Evolutionary conservation across 2,113 vertebrate species (phyloP), one percentile per base, ranked within the genome.

Genomic region (Heloderma charlesbogerti): DNA sequence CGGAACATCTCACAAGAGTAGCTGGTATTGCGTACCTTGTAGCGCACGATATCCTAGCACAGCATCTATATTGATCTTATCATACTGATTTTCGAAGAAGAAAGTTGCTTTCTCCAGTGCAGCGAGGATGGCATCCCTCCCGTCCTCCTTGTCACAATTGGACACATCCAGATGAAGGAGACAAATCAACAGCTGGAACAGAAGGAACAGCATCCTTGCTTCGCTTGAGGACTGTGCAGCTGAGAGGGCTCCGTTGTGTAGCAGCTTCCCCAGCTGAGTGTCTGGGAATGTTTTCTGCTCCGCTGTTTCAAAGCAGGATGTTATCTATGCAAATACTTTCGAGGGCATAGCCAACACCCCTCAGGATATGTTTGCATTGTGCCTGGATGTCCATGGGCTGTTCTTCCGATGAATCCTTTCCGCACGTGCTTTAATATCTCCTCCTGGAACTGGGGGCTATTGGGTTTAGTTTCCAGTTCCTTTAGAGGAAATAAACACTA

Each of bases 51-150:
- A 98, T 2, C 98, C 98, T 34, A 98, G 92, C 74, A 97, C 96
- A 0, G 97, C 98, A 29, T 99, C 98, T 95, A 98, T 95, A 92
- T 98, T 98, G 92, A 98, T 96, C 83, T 97, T 95, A 0, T 95
- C 93, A 20, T 97, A 97, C n/a, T 97, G 95, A 9, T 91, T 92
- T 92, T 97, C 96, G 90, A 99, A 96, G 95, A 98, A 98, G 63
- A 92, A 60, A 7, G 97, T 95, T 84, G 97, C 97, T 43, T 95
- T 95, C 40, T 97, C 97, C 66, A 98, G 92, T 0, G 97, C 96
- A 25, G 94, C 80, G 72, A 99, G 95, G 93, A 98, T 91, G 85
- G 97, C 95, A 87, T 96, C 94, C 22, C 97, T 96, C 75, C 96
- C 34, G 40, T 89, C n/a, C 25, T 48, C 63, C 54, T 92, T 20